Evolutionary conservation across 1,140 invertebrate genomes (phyloP), one percentile per base, ranked within the genome.

Genomic region (Philaenus spumarius): DNA sequence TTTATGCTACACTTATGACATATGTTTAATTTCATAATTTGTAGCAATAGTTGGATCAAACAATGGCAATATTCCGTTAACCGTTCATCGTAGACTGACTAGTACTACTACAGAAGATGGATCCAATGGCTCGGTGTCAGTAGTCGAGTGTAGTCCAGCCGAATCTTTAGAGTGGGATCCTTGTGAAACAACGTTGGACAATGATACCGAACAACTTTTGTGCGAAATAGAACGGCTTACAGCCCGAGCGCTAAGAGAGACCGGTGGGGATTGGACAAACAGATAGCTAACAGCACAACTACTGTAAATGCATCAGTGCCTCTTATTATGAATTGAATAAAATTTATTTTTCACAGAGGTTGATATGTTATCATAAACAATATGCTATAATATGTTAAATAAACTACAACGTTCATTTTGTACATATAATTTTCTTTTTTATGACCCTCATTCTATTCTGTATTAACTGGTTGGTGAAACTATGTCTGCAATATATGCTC

Each of bases 101-200:
- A 56, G 50, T 35, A 53, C 26, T 39, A 56, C 42, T 11, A 46
- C 43, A 2, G 55, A 51, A 17, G 62, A 57, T 14, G 37, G 42
- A 15, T 61, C 59, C 4, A 56, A 48, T 30, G 55, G 50, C n/a
- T 47, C 55, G 14, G 26, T 45, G 2, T 12, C 43, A 11, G 26
- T 12, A 30, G 42, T 37, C 39, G 51, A 39, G 40, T 59, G 43
- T 11, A 59, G 47, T 20, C 56, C 59, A 34, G 51, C 60, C 17
- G 59, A 59, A 34, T 66, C 64, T 1, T 37, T 66, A 17, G 62
- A 66, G 51, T 66, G 64, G 64, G 64, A 66, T 47, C 52, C 52
- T 12, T 55, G 63, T 17, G 61, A 62, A 17, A 26, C 15, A 19
- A 55, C 42, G 3, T 15, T 58, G 11, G 64, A 66, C 24, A 20